phyloP scores from a whole-genome alignment of 2,888 invertebrate species.

The Helicoverpa assulta region DNA sequence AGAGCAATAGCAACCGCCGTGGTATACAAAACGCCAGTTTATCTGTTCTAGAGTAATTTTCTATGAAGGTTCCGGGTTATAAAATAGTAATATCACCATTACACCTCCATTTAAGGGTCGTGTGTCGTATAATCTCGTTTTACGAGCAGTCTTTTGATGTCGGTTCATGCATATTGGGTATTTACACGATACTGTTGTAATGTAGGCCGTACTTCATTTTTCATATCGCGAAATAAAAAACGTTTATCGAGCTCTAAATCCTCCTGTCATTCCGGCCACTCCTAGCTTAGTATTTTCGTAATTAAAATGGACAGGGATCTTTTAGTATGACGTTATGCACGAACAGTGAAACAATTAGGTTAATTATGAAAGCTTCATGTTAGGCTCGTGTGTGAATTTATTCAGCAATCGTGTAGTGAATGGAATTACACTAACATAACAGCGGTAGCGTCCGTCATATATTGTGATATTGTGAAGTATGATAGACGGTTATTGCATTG shows the following conservation, averaged over 20 bases:
- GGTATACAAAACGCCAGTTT: conserved; percentile 53
- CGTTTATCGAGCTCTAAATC: conserved; percentile 76
- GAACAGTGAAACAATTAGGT: conserved; percentile 73
- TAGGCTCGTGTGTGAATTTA: conserved; percentile 51
- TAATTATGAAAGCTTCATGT: conserved; percentile 65
- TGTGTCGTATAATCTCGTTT: conserved; percentile 63
- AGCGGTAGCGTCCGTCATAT: conserved; percentile 25
- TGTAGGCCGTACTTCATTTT: conserved; percentile 65
- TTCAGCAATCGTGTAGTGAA: conserved; percentile 28
- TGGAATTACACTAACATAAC: conserved; percentile 22
- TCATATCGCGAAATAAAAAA: conserved; percentile 75
- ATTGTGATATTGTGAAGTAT: conserved; percentile 13
- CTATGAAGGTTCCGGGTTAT: conserved; percentile 59
- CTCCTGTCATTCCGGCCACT: conserved; percentile 69
- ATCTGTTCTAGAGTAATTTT: conserved; percentile 58
- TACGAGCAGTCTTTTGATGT: conserved; percentile 64
- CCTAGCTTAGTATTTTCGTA: conserved; percentile 72
- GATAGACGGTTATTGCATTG: conserved; percentile 5
- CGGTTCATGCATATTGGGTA: conserved; percentile 51
- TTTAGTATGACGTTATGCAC: conserved; percentile 72
- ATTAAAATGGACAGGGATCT: conserved; percentile 83
- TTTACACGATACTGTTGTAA: conserved; percentile 33
- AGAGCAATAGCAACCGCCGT: conserved; percentile 30
- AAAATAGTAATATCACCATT: conserved; percentile 67
- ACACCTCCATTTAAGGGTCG: conserved; percentile 61